phyloP scores from a whole-genome alignment of 2,888 invertebrate species.

The Archaeoteleia sp. region DNA sequence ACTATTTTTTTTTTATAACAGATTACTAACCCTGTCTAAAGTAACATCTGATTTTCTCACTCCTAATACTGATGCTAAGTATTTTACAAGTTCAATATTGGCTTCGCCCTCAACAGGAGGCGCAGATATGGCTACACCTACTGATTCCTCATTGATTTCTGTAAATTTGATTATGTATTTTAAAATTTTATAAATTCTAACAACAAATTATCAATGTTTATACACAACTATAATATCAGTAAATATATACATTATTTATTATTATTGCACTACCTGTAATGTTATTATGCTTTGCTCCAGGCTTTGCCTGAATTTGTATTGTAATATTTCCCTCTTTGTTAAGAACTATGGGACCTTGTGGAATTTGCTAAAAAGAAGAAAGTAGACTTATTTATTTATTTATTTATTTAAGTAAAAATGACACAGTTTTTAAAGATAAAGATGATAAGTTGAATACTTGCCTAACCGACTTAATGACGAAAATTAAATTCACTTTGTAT shows the following conservation, averaged over 20 bases:
- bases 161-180: conserved; percentile 32
- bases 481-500: too few species aligned
- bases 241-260: neutral
- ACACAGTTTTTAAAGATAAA: too few species aligned
- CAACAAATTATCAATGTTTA: neutral
- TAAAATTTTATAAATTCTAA: neutral
- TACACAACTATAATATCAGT: neutral
- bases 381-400: too few species aligned
- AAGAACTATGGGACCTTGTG: conserved; percentile 72
- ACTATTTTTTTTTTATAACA: too few species aligned
- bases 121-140: conserved; percentile 86
- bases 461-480: too few species aligned
- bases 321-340: conserved; percentile 79
- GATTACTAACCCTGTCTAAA: conserved; percentile 78
- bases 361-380: conserved; percentile 49
- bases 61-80: conserved; percentile 81
- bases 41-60: conserved; percentile 83
- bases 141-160: conserved; percentile 79
- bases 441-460: too few species aligned
- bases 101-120: conserved; percentile 90
- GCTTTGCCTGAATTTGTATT: conserved; percentile 83
- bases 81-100: conserved; percentile 85
- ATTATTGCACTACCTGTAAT: conserved; percentile 77
- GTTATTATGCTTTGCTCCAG: conserved; percentile 83
- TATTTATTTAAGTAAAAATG: too few species aligned